These are phyloP conservation scores for Drosophila pallidifrons DNA, from an alignment of 1,140 invertebrate genomes.

Conservation along the genomic window DNA sequence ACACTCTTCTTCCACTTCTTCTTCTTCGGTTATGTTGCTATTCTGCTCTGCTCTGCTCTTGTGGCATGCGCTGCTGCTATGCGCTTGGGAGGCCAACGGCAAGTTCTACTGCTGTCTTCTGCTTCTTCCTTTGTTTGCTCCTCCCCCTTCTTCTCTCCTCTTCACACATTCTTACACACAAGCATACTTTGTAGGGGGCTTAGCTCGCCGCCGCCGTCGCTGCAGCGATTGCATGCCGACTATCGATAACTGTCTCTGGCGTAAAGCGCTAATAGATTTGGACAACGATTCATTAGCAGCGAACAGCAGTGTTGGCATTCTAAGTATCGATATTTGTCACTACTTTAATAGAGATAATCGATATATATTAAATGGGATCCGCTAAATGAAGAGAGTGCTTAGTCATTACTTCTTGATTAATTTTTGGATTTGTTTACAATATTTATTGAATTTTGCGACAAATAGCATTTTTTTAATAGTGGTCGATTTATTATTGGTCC, in stretches of 20 bases:
- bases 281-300: not conserved
- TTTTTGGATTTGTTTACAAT: too few relatives aligned
- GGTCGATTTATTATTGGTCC: too few relatives aligned
- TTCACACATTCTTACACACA: constrained; percentile 10
- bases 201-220: not conserved
- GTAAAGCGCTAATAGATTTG: not conserved
- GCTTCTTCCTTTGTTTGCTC: not conserved
- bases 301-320: not conserved
- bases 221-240: constrained; percentile 13
- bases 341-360: too few relatives aligned
- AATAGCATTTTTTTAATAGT: too few relatives aligned
- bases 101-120: constrained; percentile 40
- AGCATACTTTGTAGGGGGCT: constrained; percentile 32
- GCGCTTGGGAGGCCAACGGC: constrained; percentile 72
- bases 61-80: constrained; percentile 46
- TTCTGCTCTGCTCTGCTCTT: constrained; percentile 32
- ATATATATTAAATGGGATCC: too few relatives aligned
- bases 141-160: not conserved
- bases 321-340: not conserved
- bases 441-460: too few relatives aligned
- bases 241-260: constrained; percentile 7
- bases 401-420: too few relatives aligned
- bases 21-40: constrained; percentile 9
- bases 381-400: too few relatives aligned
- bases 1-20: not conserved